Evolutionary conservation across 2,888 invertebrate species (phyloP).

Genomic region (Ceratothoa steindachneri): DNA sequence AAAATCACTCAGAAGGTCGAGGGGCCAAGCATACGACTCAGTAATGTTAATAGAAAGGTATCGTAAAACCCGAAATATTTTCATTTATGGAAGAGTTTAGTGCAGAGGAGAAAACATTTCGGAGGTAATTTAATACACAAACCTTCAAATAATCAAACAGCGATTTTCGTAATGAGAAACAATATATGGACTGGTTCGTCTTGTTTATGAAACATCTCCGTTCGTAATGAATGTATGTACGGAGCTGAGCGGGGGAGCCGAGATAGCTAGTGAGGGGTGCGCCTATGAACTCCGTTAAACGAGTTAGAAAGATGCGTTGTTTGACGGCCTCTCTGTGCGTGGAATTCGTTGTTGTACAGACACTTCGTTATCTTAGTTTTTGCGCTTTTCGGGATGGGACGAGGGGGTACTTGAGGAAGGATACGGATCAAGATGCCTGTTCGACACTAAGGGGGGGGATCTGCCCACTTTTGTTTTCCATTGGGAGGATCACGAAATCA

Average conservation of each 20-base stretch:
- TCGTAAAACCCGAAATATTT: not conserved
- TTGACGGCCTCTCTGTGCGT: too few relatives aligned
- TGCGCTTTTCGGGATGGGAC: too few relatives aligned
- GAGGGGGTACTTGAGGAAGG: too few relatives aligned
- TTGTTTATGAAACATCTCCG: not conserved
- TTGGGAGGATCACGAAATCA: too few relatives aligned
- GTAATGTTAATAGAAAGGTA: not conserved
- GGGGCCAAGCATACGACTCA: not conserved
- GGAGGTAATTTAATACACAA: not conserved
- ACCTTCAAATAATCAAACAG: not conserved
- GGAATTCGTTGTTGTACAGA: too few relatives aligned
- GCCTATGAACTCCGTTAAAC: too few relatives aligned
- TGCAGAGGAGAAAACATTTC: not conserved
- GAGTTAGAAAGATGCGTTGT: too few relatives aligned
- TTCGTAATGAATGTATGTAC: not conserved
- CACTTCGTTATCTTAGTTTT: too few relatives aligned
- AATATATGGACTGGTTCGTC: not conserved
- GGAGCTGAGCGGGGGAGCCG: not conserved
- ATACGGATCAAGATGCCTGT: too few relatives aligned
- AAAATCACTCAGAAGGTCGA: slow-evolving; percentile 12
- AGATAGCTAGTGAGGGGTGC: not conserved
- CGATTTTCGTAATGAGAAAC: not conserved
- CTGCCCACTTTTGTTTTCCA: too few relatives aligned
- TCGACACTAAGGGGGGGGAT: too few relatives aligned
- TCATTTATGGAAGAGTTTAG: not conserved